These are phyloP conservation scores for Eptesicus fuscus DNA, from an alignment of 2,113 vertebrate species.

Conservation along the genomic window DNA sequence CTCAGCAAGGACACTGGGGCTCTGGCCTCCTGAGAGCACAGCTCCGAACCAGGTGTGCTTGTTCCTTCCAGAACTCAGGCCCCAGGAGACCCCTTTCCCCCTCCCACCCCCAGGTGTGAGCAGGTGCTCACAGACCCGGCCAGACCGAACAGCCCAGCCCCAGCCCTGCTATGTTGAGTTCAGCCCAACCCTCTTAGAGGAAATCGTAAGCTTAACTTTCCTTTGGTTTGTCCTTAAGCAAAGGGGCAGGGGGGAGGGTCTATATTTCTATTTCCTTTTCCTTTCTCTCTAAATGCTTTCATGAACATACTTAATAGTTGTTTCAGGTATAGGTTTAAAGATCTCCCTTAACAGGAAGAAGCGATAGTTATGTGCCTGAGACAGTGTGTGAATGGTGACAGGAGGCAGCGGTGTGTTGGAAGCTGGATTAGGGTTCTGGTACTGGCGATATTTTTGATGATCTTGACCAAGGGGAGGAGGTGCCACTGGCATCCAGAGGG, in stretches of 20 bases:
- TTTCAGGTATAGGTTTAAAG: not conserved
- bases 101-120: not conserved
- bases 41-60: not conserved
- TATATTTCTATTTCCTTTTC: not conserved
- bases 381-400: not conserved
- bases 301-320: not conserved
- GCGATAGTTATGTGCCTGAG: not conserved
- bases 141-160: not conserved
- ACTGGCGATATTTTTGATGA: not conserved
- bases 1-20: not conserved
- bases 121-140: not conserved
- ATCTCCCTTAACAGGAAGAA: not conserved
- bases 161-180: too few relatives aligned
- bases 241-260: not conserved
- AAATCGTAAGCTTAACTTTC: not conserved
- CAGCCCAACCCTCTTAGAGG: not conserved
- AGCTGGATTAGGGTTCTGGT: not conserved
- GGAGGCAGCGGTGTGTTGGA: not conserved
- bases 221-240: not conserved
- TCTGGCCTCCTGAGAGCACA: not conserved
- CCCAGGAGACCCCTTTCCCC: not conserved
- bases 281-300: not conserved
- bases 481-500: too few relatives aligned
- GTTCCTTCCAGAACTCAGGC: not conserved
- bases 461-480: not conserved